Evolutionary conservation across 2,797 vertebrate genomes (phyloP), one percentile per base, ranked within the genome.

Genomic region (Myripristis jacobus): DNA sequence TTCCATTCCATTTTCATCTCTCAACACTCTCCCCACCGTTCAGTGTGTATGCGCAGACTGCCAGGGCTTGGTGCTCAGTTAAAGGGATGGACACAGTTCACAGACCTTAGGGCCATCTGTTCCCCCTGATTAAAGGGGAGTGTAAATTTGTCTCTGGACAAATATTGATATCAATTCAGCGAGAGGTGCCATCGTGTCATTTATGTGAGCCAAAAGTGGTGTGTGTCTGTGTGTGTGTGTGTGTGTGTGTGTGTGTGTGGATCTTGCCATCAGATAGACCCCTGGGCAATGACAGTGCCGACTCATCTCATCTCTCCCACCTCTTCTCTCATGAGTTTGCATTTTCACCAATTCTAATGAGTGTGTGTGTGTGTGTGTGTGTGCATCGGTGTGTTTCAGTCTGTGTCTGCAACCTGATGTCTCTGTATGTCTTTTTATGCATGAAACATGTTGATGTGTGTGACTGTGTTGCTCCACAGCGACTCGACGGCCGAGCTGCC

Each of bases 101-200:
- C 75, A 90, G 87, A 85, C 85, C 80, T 80, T 74, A 53, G 66
- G 69, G 67, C 84, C 90, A 90, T 90, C 90, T 92, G 89, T 79
- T 89, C 73, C 54, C 67, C 66, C 73, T 90, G 83, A 91, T 91
- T 89, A 92, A 89, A 90, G 83, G 83, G 84, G 84, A 83, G 86
- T 87, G 77, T 82, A 89, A 85, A 87, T 87, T 87, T 81, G 25
- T 87, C 74, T 80, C 61, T 75, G 77, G 87, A 83, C 89, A 91
- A 87, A 85, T 87, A 90, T 79, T 88, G 79, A 88, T 89, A 88
- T 86, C 79, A 81, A 57, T 88, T 87, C 80, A 81, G 83, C 68
- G 64, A 87, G 80, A 73, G 76, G 66, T 86, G 73, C 83, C 87
- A 88, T 85, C 80, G 82, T 80, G 73, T 82, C 54, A 34, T 51